Conservation (phyloP, 2,888 invertebrate species). For the Amphiduros pacificus region DNA sequence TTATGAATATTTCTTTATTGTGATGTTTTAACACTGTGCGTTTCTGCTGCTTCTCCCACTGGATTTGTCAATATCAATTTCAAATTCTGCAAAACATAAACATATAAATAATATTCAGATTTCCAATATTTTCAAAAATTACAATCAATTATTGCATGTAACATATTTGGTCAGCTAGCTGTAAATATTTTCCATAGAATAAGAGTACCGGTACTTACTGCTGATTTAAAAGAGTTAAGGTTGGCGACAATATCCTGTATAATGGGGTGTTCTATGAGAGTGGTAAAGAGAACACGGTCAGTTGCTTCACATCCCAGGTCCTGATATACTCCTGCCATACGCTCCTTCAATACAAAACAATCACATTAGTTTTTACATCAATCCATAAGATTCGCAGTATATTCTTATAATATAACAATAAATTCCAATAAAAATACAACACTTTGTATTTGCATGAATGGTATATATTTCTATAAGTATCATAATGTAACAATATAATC, state of each 20-base stretch:
- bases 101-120: neutral
- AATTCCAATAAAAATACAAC: too few relatives aligned
- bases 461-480: too few relatives aligned
- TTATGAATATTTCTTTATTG: constrained; percentile 5
- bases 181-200: neutral
- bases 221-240: constrained; percentile 46
- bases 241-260: constrained; percentile 52
- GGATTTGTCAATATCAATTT: constrained; percentile 3
- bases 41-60: neutral
- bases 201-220: constrained; percentile 39
- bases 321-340: constrained; percentile 46
- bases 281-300: constrained; percentile 42
- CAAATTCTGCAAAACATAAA: constrained; percentile 5
- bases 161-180: neutral
- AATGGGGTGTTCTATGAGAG: constrained; percentile 54
- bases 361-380: too few relatives aligned
- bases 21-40: constrained; percentile 6
- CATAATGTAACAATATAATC: too few relatives aligned
- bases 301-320: constrained; percentile 50
- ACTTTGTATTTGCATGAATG: too few relatives aligned
- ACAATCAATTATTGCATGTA: too few relatives aligned
- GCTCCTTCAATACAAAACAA: constrained; percentile 41
- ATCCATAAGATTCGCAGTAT: too few relatives aligned
- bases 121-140: too few relatives aligned
- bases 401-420: too few relatives aligned